Evolutionary conservation across 2,888 invertebrate genomes (phyloP).

Genomic region (Andricus quercusramuli): DNA sequence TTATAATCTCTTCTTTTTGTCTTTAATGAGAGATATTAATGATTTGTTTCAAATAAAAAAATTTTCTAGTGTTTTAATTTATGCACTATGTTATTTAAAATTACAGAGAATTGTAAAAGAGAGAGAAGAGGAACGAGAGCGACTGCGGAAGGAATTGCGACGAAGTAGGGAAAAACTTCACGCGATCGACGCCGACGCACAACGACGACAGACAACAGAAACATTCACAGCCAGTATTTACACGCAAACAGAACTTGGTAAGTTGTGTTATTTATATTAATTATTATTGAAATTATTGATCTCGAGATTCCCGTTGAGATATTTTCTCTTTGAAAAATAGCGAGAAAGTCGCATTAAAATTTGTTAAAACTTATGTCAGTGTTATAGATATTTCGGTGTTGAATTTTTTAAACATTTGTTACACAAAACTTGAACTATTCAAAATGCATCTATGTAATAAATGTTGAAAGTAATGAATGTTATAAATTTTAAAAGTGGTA

Average conservation of each 20-base stretch:
- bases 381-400: too few relatives aligned
- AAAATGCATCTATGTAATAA: not conserved
- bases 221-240: constrained; percentile 59
- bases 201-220: constrained; percentile 67
- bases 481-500: too few relatives aligned
- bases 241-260: constrained; percentile 66
- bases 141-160: constrained; percentile 86
- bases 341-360: too few relatives aligned
- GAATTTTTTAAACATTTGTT: not conserved
- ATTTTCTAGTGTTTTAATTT: not conserved
- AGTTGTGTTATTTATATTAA: constrained; percentile 46
- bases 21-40: too few relatives aligned
- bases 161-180: constrained; percentile 86
- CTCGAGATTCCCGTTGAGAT: not conserved
- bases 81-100: constrained; percentile 44
- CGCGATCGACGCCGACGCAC: constrained; percentile 78
- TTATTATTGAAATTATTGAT: constrained; percentile 42
- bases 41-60: not conserved
- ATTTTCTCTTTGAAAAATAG: too few relatives aligned
- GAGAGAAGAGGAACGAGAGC: constrained; percentile 87
- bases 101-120: constrained; percentile 86
- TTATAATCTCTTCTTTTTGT: not conserved
- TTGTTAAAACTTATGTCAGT: too few relatives aligned
- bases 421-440: not conserved
- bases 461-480: too few relatives aligned